These are phyloP conservation scores for Myopa tessellatipennis DNA, from an alignment of 2,888 invertebrate genomes.

Conservation along the genomic window DNA sequence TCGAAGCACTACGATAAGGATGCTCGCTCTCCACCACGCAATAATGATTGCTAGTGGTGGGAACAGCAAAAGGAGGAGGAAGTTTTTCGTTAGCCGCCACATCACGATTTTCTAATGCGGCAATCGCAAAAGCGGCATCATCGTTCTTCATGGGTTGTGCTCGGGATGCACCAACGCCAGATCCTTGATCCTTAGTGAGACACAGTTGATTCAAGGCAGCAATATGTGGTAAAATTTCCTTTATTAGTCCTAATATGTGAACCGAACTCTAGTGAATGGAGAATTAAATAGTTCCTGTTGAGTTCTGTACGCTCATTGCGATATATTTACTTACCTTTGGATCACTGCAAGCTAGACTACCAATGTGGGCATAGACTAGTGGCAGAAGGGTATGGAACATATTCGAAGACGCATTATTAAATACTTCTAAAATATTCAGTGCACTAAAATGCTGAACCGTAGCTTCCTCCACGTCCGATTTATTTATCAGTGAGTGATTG, in stretches of 20 bases:
- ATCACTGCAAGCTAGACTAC: conserved; percentile 80
- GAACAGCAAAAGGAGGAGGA: conserved; percentile 35
- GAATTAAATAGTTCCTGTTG: background rate
- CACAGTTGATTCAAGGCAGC: conserved; percentile 82
- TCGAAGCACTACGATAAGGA: conserved; percentile 91
- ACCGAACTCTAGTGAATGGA: conserved; percentile 77
- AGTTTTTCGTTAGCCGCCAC: conserved; percentile 21
- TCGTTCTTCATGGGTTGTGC: conserved; percentile 42
- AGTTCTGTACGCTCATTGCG: background rate
- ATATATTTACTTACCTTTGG: conserved; percentile 73
- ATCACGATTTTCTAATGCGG: conserved; percentile 41
- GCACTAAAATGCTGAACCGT: conserved; percentile 56
- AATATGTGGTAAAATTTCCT: conserved; percentile 89
- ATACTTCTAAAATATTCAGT: conserved; percentile 65
- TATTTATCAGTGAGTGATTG: conserved; percentile 43
- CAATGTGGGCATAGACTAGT: conserved; percentile 85
- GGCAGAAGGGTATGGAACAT: conserved; percentile 84
- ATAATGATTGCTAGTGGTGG: conserved; percentile 86
- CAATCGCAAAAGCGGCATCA: conserved; percentile 35
- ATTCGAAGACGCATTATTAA: conserved; percentile 66
- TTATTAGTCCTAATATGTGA: conserved; percentile 85
- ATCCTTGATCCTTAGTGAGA: conserved; percentile 60
- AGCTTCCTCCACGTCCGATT: conserved; percentile 65
- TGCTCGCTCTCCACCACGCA: conserved; percentile 96
- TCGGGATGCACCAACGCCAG: conserved; percentile 41